Base-by-base conservation (phyloP, 2,113 vertebrate species). In the Oriolus oriolus region DNA sequence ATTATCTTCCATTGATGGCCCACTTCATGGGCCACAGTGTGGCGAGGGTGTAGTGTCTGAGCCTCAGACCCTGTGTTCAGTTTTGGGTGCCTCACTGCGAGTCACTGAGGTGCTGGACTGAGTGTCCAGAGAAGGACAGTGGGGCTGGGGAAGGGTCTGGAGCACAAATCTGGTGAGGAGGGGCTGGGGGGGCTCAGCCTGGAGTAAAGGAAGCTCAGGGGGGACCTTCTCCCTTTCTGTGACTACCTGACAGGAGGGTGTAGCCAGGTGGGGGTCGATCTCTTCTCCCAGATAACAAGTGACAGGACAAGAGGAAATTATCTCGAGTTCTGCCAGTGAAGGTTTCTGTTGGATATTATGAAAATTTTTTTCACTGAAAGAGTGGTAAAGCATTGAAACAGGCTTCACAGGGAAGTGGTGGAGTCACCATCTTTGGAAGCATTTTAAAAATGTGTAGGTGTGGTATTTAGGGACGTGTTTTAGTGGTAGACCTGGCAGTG, bases 11-110 rank as follows among this genome's bases (percentile, higher is more conserved):
- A 11, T 17, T 3, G 10, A 16, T 33, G 23, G 30, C 33, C 33
- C 47, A n/a, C 45, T 93, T 60, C n/a, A 13, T 2, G 18, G 45
- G 26, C 22, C 24, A 20, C 14, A 13, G 61, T 1, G 1, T 45
- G 44, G 11, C 0, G 9, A 56, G 35, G 42, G 7, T 24, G 27
- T 6, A 13, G 28, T 3, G 21, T 31, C 20, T 17, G 10, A 12
- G 11, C 28, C 44, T 45, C 13, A 19, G 30, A 39, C 10, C 16
- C 28, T 47, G 45, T 26, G n/a, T 8, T 33, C 24, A n/a, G 11
- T 60, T 60, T 75, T 60, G 45, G 45, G 39, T 35, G 7, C 13
- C 28, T 68, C 24, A 3, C 11, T 53, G 8, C 13, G n/a, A 30
- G 45, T 39, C 16, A 7, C 3, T 50, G 65, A 39, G 42, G n/a